Evolutionary conservation across 2,888 invertebrate species (phyloP), one percentile per base, ranked within the genome.

Genomic region (Habrosyne pyritoides): DNA sequence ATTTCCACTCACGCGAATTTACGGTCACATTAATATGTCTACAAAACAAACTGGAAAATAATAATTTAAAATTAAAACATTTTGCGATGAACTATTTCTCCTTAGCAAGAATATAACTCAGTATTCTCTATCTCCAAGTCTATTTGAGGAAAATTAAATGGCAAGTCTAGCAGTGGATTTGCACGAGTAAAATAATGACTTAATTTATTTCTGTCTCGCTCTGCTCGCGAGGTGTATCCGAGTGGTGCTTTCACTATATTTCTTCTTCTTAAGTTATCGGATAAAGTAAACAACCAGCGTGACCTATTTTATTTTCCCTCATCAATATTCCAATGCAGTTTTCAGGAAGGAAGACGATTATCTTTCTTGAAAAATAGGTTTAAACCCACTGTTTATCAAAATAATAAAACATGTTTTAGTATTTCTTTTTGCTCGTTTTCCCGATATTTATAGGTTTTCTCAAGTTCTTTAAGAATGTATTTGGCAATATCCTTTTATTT

Each of bases 141-240:
- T 26, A 21, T 49, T 49, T 18, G 14, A 28, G 18, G 49, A 49
- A 49, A 24, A 49, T 49, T 24, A 47, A 47, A 47, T 22, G 47
- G 12, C 22, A 28, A n/a, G 7, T 8, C 21, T n/a, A 10, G 26
- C 26, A 10, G 18, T 47, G n/a, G 26, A 10, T n/a, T 48, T n/a
- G n/a, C 48, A 48, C 24, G 48, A 18, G 49, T 26, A 24, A 21
- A 49, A 26, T 49, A 49, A 49, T 49, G 26, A 14, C 4, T 49
- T 49, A 6, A 49, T 49, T 28, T 28, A n/a, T 49, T 49, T 18
- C 8, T 8, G 42, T 42, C 42, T 42, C 18, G 36, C 42, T 5
- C 18, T 18, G 42, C 42, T 18, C 42, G 42, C 18, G 42, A 42
- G 42, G 10, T 42, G 42, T 42, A 42, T 12, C 18, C 18, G n/a